These are phyloP conservation scores for Atrina japonica DNA, from an alignment of 2,888 invertebrate species.

Conservation along the genomic window DNA sequence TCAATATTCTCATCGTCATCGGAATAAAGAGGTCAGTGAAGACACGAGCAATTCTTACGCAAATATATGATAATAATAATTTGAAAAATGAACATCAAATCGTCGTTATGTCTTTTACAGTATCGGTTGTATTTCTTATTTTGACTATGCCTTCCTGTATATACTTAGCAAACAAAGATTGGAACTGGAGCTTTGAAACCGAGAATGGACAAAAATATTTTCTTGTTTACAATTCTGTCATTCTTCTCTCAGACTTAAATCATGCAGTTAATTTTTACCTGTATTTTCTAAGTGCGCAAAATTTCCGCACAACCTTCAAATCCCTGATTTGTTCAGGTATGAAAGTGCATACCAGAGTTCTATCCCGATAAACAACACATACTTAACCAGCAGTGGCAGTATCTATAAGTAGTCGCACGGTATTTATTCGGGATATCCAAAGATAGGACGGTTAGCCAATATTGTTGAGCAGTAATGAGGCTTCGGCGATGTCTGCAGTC, in stretches of 20 bases:
- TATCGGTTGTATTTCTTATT: slow-evolving; percentile 64
- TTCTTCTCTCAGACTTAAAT: slow-evolving; percentile 61
- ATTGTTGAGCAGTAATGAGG: too few species aligned
- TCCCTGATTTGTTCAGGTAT: slow-evolving; percentile 51
- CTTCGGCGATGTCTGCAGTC: too few species aligned
- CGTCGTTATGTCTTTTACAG: slow-evolving; percentile 67
- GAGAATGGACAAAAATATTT: slow-evolving; percentile 54
- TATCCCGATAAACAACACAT: too few species aligned
- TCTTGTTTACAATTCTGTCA: slow-evolving; percentile 59
- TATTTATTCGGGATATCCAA: too few species aligned
- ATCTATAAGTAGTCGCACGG: too few species aligned
- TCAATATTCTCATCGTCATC: slow-evolving; percentile 66
- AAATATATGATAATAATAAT: slow-evolving; percentile 54
- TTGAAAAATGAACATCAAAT: slow-evolving; percentile 66
- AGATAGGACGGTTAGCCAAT: too few species aligned
- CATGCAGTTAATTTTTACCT: slow-evolving; percentile 71
- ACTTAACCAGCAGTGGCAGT: too few species aligned
- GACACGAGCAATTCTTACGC: slow-evolving; percentile 51
- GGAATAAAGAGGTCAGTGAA: slow-evolving; percentile 57
- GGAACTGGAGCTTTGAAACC: slow-evolving; percentile 51
- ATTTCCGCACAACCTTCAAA: slow-evolving; percentile 60
- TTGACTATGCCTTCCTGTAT: slow-evolving; percentile 67
- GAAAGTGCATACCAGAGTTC: too few species aligned
- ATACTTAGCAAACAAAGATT: slow-evolving; percentile 63
- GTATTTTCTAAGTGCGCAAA: slow-evolving; percentile 63